A percentile compares a stretch with the other conserved stretches of the same genome.
These are phyloP conservation scores for Chironomus striatipennis DNA, from an alignment of 1,140 invertebrate species.

Conservation along the genomic window DNA sequence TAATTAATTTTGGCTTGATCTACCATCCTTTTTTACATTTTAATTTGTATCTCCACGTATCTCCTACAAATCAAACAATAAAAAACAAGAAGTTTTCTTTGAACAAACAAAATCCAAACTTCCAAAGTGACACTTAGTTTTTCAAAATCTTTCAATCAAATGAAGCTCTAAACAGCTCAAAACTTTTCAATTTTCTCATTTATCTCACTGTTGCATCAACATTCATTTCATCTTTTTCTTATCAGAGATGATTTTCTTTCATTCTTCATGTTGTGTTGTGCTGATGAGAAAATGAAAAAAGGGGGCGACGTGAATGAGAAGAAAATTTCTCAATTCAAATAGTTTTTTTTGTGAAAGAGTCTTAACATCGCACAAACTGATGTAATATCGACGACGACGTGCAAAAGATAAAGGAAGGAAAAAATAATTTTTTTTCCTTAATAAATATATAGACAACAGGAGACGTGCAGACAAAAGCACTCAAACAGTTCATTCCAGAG, in stretches of 20 bases:
- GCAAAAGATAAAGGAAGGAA: background rate
- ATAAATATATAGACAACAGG: background rate
- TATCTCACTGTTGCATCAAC: too few species aligned
- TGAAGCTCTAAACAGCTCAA: too few species aligned
- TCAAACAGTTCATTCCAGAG: background rate
- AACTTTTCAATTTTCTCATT: too few species aligned
- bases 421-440: background rate
- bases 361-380: background rate
- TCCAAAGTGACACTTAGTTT: too few species aligned
- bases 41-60: too few species aligned
- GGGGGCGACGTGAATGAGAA: too few species aligned
- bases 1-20: too few species aligned
- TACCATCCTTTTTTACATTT: too few species aligned
- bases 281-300: background rate
- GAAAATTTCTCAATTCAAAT: background rate
- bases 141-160: too few species aligned
- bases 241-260: background rate
- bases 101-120: too few species aligned
- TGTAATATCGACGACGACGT: background rate
- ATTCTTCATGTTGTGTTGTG: background rate
- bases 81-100: too few species aligned
- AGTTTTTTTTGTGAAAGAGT: background rate
- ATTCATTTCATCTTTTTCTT: background rate
- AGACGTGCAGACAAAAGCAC: background rate
- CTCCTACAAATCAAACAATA: too few species aligned